Conservation (phyloP, 2,113 vertebrate genomes). For the Numenius arquata region DNA sequence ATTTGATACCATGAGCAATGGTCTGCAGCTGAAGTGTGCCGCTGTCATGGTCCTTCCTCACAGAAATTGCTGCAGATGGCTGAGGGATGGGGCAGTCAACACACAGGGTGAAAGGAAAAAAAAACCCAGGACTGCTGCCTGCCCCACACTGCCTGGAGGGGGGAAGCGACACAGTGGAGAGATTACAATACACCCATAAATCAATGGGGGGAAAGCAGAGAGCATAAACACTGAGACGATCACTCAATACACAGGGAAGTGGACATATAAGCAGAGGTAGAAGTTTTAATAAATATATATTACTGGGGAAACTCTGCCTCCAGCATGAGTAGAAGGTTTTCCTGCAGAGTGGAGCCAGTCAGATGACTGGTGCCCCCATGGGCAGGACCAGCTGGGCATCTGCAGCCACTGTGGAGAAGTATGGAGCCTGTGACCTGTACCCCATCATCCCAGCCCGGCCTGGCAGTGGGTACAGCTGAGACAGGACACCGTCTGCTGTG, state of each 20-base stretch:
- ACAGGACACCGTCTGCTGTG: not conserved
- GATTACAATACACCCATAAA: not conserved
- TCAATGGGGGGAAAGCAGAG: not conserved
- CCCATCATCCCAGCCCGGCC: not conserved
- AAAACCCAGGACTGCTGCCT: not conserved
- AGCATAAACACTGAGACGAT: not conserved
- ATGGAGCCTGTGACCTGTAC: not conserved
- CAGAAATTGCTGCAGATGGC: not conserved
- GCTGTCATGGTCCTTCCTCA: not conserved
- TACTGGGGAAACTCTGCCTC: not conserved
- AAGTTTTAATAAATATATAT: not conserved
- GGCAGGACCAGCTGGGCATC: not conserved
- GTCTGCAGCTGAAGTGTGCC: not conserved
- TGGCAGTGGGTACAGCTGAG: not conserved
- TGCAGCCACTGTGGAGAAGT: not conserved
- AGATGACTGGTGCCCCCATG: accelerated
- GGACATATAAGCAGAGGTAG: not conserved
- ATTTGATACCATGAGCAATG: not conserved
- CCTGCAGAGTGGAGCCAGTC: not conserved
- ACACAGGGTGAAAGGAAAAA: not conserved
- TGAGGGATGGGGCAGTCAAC: not conserved
- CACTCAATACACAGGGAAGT: not conserved
- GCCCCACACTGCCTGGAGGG: accelerated
- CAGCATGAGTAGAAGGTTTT: not conserved
- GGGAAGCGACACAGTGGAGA: not conserved